Evolutionary conservation across 2,113 vertebrate species (phyloP), one percentile per base, ranked within the genome.

Genomic region (Pogona vitticeps): DNA sequence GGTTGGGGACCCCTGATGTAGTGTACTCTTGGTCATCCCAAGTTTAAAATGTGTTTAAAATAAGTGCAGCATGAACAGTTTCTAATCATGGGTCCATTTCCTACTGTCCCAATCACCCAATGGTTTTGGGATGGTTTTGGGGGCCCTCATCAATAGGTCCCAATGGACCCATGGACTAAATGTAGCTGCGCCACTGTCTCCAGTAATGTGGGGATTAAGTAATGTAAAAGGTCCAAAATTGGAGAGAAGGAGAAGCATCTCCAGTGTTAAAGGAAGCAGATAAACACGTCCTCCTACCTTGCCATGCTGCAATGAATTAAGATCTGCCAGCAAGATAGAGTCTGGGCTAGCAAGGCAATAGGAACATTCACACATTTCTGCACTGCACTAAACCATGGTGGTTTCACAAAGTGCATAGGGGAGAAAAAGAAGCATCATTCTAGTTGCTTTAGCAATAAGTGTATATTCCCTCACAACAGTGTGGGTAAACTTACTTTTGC

Each of bases 371-470:
- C 21, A 21, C 33, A 33, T 71, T 71, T 40, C 42, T 52, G 10
- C 63, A 42, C 17, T 46, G 52, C 52, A 14, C 12, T 58, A 26
- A 42, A 56, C 61, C n/a, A 38, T 46, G 79, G n/a, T 82, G n/a
- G 15, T 56, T 68, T 68, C 67, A 56, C 33, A 14, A 28, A 71
- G 68, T 36, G n/a, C 26, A 71, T 20, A 61, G 59, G 59, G 52
- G 38, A 21, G 31, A 38, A 83, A 46, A 40, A 56, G 56, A 36
- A 83, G 23, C 26, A 59, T 59, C 70, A 17, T 33, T 42, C 33
- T 38, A 28, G 42, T 83, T 83, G 13, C 63, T 68, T 58, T 83
- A 58, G 82, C 82, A 83, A 83, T 65, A 83, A 59, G 26, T 33
- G 33, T 36, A 28, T 36, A 73, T 38, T 59, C 70, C 52, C 36